Percentiles rank a stretch among this genome's conserved stretches.
Evolutionary conservation across 2,113 vertebrate genomes (phyloP).

Genomic region (Vombatus ursinus): DNA sequence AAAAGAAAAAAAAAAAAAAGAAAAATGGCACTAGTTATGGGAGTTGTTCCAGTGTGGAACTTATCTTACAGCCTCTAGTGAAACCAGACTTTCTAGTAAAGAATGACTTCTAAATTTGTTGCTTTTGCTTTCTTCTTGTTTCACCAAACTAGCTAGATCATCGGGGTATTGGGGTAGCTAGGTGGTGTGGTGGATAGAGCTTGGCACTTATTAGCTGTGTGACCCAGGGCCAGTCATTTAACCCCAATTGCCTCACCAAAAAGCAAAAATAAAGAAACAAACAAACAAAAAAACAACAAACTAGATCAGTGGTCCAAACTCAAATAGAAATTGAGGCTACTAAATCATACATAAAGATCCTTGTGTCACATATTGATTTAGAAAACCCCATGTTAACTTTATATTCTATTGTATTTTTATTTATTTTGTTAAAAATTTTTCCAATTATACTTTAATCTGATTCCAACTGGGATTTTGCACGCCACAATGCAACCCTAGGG

Average conservation of each 20-base stretch:
- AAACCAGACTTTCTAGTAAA: neutral
- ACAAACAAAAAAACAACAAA: no score
- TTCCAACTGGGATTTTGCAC: neutral
- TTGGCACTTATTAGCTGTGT: no score
- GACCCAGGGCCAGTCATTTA: no score
- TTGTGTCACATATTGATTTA: neutral
- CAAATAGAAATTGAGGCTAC: neutral
- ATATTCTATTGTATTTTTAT: neutral
- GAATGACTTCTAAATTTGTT: neutral
- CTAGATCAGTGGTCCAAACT: neutral
- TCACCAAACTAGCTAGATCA: neutral
- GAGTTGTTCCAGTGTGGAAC: neutral
- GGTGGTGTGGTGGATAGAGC: no score
- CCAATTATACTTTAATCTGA: neutral
- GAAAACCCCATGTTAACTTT: neutral
- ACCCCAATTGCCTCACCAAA: no score
- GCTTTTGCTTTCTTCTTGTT: neutral
- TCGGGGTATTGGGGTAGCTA: no score
- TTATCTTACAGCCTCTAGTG: neutral
- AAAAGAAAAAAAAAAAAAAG: neutral
- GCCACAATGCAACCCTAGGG: neutral
- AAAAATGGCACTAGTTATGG: neutral
- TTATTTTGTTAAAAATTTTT: neutral
- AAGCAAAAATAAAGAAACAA: no score
- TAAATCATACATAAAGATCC: neutral